Evolutionary conservation across 2,113 vertebrate genomes (phyloP).

Genomic region (Centrocercus urophasianus): DNA sequence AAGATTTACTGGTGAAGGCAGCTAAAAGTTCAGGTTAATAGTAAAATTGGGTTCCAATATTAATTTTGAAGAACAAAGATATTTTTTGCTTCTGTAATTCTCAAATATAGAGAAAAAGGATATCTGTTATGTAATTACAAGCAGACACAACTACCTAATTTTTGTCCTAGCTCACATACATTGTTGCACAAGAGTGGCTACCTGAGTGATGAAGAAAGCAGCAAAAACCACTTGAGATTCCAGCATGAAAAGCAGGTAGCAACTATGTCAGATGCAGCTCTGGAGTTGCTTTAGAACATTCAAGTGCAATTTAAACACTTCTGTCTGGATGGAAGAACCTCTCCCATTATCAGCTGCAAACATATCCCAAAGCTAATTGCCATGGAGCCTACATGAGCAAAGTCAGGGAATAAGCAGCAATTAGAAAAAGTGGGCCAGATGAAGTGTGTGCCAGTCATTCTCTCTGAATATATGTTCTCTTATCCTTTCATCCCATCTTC

Average conservation of each 20-base stretch:
- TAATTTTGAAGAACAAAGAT: neutral
- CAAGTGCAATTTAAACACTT: neutral
- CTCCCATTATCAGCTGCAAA: neutral
- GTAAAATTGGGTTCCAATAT: neutral
- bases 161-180: neutral
- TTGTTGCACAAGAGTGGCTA: neutral
- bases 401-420: neutral
- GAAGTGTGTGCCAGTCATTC: neutral
- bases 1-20: neutral
- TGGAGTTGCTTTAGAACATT: neutral
- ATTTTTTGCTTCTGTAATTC: neutral
- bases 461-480: neutral
- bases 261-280: neutral
- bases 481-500: neutral
- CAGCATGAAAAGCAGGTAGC: neutral
- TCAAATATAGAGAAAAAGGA: neutral
- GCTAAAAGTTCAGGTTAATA: neutral
- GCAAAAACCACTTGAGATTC: neutral
- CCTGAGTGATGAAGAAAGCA: neutral
- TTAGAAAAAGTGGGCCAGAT: fast-evolving
- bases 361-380: neutral
- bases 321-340: neutral
- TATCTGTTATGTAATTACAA: neutral
- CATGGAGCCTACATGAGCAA: neutral
- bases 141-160: neutral